Conservation (phyloP, 2,113 vertebrate species). For the Neolamprologus variostigma region DNA sequence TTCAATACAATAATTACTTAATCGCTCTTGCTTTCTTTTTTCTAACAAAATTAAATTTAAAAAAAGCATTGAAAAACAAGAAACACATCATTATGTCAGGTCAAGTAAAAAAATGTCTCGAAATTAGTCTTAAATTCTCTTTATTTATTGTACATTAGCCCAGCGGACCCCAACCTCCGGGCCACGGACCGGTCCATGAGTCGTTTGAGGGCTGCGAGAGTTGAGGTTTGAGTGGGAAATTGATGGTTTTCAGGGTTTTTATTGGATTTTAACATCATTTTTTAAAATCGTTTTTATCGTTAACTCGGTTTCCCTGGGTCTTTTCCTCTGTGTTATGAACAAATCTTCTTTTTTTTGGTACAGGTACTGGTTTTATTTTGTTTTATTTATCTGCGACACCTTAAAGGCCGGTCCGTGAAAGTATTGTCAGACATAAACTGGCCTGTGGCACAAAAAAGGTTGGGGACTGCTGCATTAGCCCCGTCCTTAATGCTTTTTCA, state of each 20-base stretch:
- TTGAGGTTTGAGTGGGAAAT: background rate
- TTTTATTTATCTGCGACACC: background rate
- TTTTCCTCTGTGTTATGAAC: background rate
- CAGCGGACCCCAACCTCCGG: background rate
- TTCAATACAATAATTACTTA: background rate
- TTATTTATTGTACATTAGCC: background rate
- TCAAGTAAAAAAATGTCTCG: background rate
- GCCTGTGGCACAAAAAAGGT: background rate
- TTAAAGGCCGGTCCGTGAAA: background rate
- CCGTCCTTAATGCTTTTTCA: background rate
- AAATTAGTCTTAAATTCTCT: background rate
- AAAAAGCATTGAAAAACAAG: background rate
- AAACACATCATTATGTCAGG: background rate
- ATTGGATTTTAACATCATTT: background rate
- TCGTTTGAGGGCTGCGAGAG: background rate
- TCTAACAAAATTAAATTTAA: accelerated
- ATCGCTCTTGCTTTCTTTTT: background rate
- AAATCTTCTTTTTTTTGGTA: background rate
- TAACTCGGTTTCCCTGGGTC: background rate
- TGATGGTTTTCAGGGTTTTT: background rate
- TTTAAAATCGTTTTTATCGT: background rate
- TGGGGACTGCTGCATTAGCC: background rate
- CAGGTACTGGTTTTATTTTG: background rate
- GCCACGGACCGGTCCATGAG: background rate
- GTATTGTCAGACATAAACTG: background rate